Percentiles rank a stretch among this genome's conserved stretches.
phyloP scores from a whole-genome alignment of 2,113 vertebrate genomes.

The Suricata suricatta region DNA sequence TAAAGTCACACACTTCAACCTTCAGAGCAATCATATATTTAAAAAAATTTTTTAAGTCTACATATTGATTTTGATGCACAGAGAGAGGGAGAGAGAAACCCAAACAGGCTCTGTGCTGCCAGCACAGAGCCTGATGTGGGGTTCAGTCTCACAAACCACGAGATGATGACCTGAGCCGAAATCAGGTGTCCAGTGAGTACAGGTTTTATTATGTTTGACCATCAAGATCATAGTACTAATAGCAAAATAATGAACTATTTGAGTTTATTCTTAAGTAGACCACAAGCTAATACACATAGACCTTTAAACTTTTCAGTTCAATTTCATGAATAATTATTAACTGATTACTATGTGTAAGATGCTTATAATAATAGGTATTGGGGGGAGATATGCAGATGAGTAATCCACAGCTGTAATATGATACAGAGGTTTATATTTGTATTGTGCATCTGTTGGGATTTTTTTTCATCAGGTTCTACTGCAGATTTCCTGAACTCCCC shows the following conservation, averaged over 20 bases:
- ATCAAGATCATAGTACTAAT: neutral
- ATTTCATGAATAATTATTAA: constrained; percentile 19
- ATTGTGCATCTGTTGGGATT: neutral
- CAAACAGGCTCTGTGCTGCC: too few species aligned
- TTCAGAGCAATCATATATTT: neutral
- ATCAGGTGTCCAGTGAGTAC: neutral
- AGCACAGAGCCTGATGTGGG: too few species aligned
- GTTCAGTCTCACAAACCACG: too few species aligned
- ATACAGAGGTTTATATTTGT: constrained; percentile 38
- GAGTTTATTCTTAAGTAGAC: neutral
- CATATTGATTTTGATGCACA: too few species aligned
- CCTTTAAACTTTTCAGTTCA: constrained; percentile 47
- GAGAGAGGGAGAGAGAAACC: too few species aligned
- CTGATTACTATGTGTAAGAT: neutral
- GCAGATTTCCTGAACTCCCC: neutral
- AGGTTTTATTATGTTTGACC: neutral
- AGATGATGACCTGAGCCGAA: too few species aligned
- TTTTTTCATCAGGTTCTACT: constrained; percentile 21
- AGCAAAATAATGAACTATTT: constrained; percentile 27
- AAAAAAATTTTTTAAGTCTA: too few species aligned
- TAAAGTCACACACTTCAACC: neutral
- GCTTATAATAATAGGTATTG: neutral
- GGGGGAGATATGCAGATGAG: neutral
- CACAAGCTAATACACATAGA: neutral
- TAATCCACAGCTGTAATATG: neutral